A percentile compares a stretch with the other conserved stretches of the same genome.
These are phyloP conservation scores for Etheostoma spectabile DNA, from an alignment of 2,113 vertebrate genomes.

Conservation along the genomic window DNA sequence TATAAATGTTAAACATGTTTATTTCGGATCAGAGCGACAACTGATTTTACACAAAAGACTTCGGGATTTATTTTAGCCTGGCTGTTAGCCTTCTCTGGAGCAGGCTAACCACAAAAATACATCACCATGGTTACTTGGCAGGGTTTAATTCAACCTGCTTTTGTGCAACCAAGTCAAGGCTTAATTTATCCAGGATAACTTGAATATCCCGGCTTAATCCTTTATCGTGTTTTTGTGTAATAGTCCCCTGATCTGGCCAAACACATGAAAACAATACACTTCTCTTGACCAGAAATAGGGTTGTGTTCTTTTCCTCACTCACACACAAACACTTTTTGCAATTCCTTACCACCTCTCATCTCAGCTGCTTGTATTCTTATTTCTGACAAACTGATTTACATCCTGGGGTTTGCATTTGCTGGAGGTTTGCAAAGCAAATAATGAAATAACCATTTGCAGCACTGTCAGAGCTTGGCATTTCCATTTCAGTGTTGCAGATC, in stretches of 20 bases:
- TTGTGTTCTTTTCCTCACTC: conserved; percentile 48
- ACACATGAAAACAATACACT: conserved; percentile 72
- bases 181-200: no score
- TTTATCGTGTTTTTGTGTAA: no score
- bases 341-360: conserved; percentile 20
- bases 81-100: no score
- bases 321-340: conserved; percentile 54
- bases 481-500: background rate
- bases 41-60: no score
- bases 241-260: conserved; percentile 46
- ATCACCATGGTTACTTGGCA: no score
- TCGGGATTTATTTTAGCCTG: no score
- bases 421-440: conserved; percentile 1
- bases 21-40: no score
- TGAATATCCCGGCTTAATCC: no score
- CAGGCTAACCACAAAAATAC: no score
- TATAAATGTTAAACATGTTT: no score
- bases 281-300: conserved; percentile 28
- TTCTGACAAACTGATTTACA: conserved; percentile 8
- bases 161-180: no score
- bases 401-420: conserved; percentile 2
- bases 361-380: conserved; percentile 23
- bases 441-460: conserved; percentile 39
- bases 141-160: no score
- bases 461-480: conserved; percentile 14